Evolutionary conservation across 2,113 vertebrate genomes (phyloP), one percentile per base, ranked within the genome.

Genomic region (Gopherus evgoodei): DNA sequence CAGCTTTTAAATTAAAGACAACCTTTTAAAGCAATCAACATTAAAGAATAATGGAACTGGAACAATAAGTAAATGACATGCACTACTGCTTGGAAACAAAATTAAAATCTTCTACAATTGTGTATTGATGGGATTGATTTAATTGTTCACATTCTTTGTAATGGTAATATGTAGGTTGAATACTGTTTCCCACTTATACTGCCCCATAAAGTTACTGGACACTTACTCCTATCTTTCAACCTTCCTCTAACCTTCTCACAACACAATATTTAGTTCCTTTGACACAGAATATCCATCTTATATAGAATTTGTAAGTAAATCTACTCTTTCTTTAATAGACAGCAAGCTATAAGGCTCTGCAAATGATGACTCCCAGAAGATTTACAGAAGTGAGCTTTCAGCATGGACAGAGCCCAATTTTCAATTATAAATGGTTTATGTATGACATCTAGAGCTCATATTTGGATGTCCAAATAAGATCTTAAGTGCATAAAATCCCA

Each of bases 1-100:
- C 97, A 97, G 97, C 97, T 97, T 98, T 97, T 97, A 95, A 97
- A 97, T 98, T 97, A 97, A 94, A 97, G 96, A 96, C 96, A 97
- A 97, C 96, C 96, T 97, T 95, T 96, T 96, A 97, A 97, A 97
- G 97, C 97, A 98, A 96, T 95, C 97, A 97, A 96, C 96, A 96
- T 98, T 98, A 97, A 98, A 97, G 97, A 93, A 94, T 94, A 97
- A 95, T 93, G n/a, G 94, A 97, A 97, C 96, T 97, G 90, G 95
- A 97, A 97, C 93, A 96, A 96, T 96, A 97, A 98, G 92, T 96
- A 97, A 96, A 97, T 97, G 95, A 96, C 91, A 97, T 96, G 95
- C 93, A 0, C 93, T 96, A 97, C 97, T 97, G 93, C 97, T 96
- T 95, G 97, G 93, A 97, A 97, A 96, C 95, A 97, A 92, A 96